Evolutionary conservation across 2,888 invertebrate genomes (phyloP).

Genomic region (Drosophila nr. perissopoda): DNA sequence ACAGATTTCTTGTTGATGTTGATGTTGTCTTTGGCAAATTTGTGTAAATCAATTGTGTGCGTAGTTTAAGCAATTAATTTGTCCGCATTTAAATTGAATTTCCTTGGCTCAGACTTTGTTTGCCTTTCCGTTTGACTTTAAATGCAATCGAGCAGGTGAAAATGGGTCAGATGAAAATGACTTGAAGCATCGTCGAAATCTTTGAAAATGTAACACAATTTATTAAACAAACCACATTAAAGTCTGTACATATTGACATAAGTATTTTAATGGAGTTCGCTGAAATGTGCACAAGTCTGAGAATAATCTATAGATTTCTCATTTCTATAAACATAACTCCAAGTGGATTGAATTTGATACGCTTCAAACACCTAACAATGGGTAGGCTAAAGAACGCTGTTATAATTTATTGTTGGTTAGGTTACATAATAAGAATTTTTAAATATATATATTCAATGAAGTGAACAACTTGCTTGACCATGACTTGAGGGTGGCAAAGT

Average conservation of each 20-base stretch:
- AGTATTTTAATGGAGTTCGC: not conserved
- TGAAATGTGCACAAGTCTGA: not conserved
- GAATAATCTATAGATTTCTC: not conserved
- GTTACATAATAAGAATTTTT: not conserved
- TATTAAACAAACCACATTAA: not conserved
- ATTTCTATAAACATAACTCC: too few relatives aligned
- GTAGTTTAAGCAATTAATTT: slow-evolving; percentile 75
- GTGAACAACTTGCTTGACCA: not conserved
- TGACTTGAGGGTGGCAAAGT: not conserved
- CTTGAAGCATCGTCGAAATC: not conserved
- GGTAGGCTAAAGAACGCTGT: not conserved
- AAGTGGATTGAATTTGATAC: not conserved
- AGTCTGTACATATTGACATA: not conserved
- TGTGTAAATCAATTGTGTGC: slow-evolving; percentile 75
- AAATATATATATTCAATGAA: not conserved
- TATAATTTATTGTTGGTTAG: not conserved
- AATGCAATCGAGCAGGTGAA: slow-evolving; percentile 8
- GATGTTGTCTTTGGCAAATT: slow-evolving; percentile 75
- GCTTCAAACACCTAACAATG: not conserved
- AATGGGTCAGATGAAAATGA: not conserved
- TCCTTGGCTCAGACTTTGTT: slow-evolving; percentile 10
- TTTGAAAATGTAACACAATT: not conserved
- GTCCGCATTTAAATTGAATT: slow-evolving; percentile 66
- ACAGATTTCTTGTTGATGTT: slow-evolving; percentile 71
- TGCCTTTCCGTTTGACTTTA: not conserved